Conservation (phyloP, 2,797 vertebrate genomes). For the Rhynchotus rufescens region DNA sequence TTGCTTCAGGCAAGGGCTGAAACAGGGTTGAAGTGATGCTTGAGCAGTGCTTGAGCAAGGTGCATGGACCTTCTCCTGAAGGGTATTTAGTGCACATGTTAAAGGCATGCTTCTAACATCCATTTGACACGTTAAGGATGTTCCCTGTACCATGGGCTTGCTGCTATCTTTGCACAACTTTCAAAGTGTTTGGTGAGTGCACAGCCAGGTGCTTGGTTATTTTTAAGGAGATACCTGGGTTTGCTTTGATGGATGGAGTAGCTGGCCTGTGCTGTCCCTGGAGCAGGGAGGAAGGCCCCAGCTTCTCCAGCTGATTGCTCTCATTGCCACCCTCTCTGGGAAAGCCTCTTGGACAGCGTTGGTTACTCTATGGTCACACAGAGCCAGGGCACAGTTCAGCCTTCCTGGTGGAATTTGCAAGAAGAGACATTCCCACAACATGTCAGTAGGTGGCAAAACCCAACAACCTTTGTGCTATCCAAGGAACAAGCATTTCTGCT, state of each 20-base stretch:
- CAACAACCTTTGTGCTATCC: constrained; percentile 33
- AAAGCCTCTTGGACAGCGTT: fast-evolving
- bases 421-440: constrained; percentile 24
- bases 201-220: no score
- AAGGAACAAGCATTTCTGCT: not conserved
- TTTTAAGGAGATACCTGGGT: no score
- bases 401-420: not conserved
- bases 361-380: not conserved
- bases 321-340: not conserved
- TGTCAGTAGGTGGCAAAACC: constrained; percentile 74
- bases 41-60: not conserved
- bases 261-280: not conserved
- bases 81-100: no score
- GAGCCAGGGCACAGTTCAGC: fast-evolving
- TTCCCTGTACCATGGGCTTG: no score
- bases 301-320: no score
- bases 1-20: no score
- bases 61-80: no score
- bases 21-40: not conserved
- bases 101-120: no score
- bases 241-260: no score
- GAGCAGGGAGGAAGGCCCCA: not conserved
- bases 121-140: no score
- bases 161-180: no score
- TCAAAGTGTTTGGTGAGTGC: no score